Evolutionary conservation across 2,888 invertebrate species (phyloP), one percentile per base, ranked within the genome.

Genomic region (Torymus tubicola): DNA sequence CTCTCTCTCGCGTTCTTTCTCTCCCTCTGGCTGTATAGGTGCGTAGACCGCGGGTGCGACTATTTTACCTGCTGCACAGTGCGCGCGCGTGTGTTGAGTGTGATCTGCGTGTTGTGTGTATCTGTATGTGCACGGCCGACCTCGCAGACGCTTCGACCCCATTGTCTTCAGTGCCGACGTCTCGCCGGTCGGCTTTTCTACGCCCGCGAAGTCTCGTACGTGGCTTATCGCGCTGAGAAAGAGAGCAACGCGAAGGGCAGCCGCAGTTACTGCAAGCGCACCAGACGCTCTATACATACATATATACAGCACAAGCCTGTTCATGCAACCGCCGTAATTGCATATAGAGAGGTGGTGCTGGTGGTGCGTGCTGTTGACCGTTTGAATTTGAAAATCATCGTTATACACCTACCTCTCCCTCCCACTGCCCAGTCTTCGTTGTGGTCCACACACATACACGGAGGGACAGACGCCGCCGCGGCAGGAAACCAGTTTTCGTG

Each of bases 401-500:
- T 31, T 31, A 31, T 2, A 2, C 2, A 8, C 53, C 42, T 13
- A 11, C 16, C 16, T 24, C 24, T 18, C 61, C n/a, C 24, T 16
- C 14, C 42, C 55, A 11, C 16, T 3, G 14, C 3, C 2, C 63
- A 1, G 18, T 18, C 3, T 8, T 11, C 10, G 58, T 50, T 14
- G 64, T 50, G 57, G 52, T 60, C 31, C 57, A 42, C 60, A 31
- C 18, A 8, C 14, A n/a, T n/a, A n/a, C n/a, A n/a, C n/a, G n/a
- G n/a, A n/a, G n/a, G n/a, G 14, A 21, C 16, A n/a, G 31, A 0
- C 5, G 31, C 31, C 31, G 31, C 3, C 31, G 31, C 31, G 31
- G 31, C 31, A 31, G 55, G 68, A 68, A 74, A 76, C 76, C 77
- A 58, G 70, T 70, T 77, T 63, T 55, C 16, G 57, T 10, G n/a